Evolutionary conservation across 2,113 vertebrate genomes (phyloP), one percentile per base, ranked within the genome.

Genomic region (Casuarius casuarius): DNA sequence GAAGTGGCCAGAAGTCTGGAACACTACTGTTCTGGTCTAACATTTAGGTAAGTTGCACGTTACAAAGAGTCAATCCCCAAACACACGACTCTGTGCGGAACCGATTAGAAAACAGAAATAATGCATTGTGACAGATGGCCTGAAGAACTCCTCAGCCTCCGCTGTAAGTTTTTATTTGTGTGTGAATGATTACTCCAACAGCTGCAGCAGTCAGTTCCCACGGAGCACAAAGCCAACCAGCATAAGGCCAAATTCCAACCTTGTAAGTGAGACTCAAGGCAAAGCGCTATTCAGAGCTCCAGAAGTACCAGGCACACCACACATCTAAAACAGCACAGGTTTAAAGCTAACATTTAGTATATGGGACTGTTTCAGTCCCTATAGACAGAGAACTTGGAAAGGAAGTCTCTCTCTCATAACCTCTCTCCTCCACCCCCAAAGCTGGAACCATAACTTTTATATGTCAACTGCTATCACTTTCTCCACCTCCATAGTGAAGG

Each of bases 41-140:
- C 7, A 3, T 14, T 51, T 19, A 33, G 26, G 21, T 6, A 49
- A 61, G 9, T 4, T 40, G 29, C 28, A 51, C 26, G 2, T 49
- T 0, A 10, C 52, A 62, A 40, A 3, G 2, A 5, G 61, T 62
- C 5, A 2, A 15, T 14, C 42, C 3, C 33, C 28, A 7, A 0
- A 3, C 51, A 29, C 33, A 12, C 7, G 10, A 18, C n/a, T 33
- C 2, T 0, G 42, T 4, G 11, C 5, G 18, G 42, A 80, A 56
- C 12, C 1, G 7, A 18, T 18, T 2, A 2, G 16, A 48, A 59
- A 72, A 28, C 13, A 86, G 28, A 56, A 44, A 44, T 26, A 23
- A 38, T 12, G 19, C 19, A 25, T 1, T 4, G 29, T 13, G n/a
- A 80, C 40, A 42, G 58, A 22, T 28, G 62, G 10, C 74, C 10